phyloP scores from a whole-genome alignment of 2,113 vertebrate genomes.

The Fregata magnificens region DNA sequence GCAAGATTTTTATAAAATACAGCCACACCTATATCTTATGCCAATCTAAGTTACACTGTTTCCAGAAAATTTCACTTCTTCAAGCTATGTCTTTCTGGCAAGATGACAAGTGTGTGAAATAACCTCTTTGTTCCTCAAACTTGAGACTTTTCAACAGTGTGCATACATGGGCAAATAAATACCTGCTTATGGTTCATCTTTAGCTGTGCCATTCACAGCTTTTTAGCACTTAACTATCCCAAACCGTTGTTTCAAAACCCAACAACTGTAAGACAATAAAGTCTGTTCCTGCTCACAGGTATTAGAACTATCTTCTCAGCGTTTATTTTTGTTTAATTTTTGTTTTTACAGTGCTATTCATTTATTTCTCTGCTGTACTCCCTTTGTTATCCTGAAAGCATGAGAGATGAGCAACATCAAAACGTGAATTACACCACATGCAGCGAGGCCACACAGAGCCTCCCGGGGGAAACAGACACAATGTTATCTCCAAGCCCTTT shows the following conservation, averaged over 20 bases:
- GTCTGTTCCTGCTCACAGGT: neutral
- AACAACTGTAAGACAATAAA: neutral
- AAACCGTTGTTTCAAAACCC: neutral
- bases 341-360: neutral
- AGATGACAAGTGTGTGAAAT: neutral
- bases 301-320: neutral
- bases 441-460: neutral
- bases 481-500: neutral
- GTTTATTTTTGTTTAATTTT: neutral
- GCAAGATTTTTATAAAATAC: neutral
- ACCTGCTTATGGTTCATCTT: neutral
- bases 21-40: neutral
- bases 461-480: neutral
- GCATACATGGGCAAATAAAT: neutral
- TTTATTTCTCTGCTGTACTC: neutral
- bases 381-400: neutral
- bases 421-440: neutral
- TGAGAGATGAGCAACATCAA: neutral
- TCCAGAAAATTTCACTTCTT: slow-evolving; percentile 6
- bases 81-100: neutral
- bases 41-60: neutral
- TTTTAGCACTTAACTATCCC: neutral
- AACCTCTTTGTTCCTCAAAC: neutral
- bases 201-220: neutral
- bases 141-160: neutral